Evolutionary conservation across 2,797 vertebrate genomes (phyloP).

Genomic region (Scomberomorus guttatus): DNA sequence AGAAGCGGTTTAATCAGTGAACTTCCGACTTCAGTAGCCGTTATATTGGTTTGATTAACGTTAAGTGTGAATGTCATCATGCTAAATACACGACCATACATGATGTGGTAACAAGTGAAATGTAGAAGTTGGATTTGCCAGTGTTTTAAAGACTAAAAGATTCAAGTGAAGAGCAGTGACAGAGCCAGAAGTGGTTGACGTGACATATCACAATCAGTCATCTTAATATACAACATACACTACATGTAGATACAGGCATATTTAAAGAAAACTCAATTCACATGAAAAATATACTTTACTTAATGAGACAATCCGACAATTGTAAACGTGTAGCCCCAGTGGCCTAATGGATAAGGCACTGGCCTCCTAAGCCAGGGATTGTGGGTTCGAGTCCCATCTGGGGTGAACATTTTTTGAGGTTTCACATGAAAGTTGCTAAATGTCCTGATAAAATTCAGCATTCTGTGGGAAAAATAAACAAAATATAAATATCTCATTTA

Average conservation of each 20-base stretch:
- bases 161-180: not conserved
- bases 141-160: not conserved
- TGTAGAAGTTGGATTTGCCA: not conserved
- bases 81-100: not conserved
- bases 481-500: not conserved
- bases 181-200: not conserved
- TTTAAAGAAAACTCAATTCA: too few species aligned
- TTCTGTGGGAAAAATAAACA: not conserved
- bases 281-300: not conserved
- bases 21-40: not conserved
- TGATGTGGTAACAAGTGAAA: not conserved
- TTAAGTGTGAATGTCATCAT: not conserved
- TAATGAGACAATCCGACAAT: not conserved
- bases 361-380: slow-evolving; percentile 82
- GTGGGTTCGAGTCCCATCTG: slow-evolving; percentile 81
- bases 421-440: not conserved
- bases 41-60: not conserved
- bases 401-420: slow-evolving; percentile 38
- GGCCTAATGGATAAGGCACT: slow-evolving; percentile 83
- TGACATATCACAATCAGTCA: not conserved
- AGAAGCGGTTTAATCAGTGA: not conserved
- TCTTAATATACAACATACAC: too few species aligned
- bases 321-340: slow-evolving; percentile 62
- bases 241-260: too few species aligned
- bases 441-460: too few species aligned